Base-by-base conservation (phyloP, 2,797 vertebrate species). In the Microctenopoma stevenorrisi region DNA sequence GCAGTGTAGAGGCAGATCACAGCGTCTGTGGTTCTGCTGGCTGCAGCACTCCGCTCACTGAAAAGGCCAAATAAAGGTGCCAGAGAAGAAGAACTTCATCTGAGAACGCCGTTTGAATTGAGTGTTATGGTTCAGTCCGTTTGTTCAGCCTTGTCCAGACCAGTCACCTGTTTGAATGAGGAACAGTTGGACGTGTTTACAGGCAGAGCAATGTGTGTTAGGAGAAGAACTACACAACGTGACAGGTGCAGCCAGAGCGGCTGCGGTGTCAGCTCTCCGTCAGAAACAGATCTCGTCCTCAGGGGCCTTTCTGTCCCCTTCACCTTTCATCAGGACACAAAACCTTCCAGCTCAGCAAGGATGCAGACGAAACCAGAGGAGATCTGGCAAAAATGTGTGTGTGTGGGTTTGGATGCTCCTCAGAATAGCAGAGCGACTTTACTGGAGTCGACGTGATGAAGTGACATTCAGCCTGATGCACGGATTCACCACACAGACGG, bases 1-100 rank as follows among this genome's bases (percentile, higher is more conserved):
- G 72, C 58, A 38, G 60, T 49, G 82, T 67, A 77, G 81, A 77
- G 50, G 42, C 64, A 78, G 81, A 89, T 88, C 83, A 88, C 75
- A 74, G 83, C 61, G 72, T n/a, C 25, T 54, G 78, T 55, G 43
- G 64, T 60, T 81, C 59, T 18, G 66, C 55, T 58, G 38, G 64
- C 57, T 51, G 60, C 60, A 65, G 68, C 51, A 68, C 63, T 50
- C 64, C 22, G 76, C 84, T 86, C 35, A 28, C 68, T 54, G 58
- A 42, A 67, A 70, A 26, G 4, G 10, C 49, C 43, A 59, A 55
- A 73, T 40, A 64, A 74, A 70, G 52, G 28, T 38, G 35, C n/a
- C 69, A 46, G 61, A 67, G 58, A 42, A 56, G 60, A 63, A 46
- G 26, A 43, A 38, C 35, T 42, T 47, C 22, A 6, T 43, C n/a